phyloP scores from a whole-genome alignment of 2,888 invertebrate species.

The Pheosia gnoma region DNA sequence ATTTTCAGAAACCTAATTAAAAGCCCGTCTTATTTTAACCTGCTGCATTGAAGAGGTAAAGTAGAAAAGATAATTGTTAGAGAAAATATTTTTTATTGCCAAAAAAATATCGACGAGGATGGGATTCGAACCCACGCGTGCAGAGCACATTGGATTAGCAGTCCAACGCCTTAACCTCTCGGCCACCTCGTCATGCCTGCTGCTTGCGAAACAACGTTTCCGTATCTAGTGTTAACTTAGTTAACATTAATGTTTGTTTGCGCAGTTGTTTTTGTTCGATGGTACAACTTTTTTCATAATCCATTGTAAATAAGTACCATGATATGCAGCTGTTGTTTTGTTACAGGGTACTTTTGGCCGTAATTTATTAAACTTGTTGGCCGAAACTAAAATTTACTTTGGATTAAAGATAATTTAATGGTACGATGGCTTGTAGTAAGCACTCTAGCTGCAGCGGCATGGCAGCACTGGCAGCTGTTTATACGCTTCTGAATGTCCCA shows the following conservation, averaged over 20 bases:
- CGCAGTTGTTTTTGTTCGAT: constrained; percentile 23
- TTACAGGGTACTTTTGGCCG: constrained; percentile 20
- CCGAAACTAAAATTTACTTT: constrained; percentile 29
- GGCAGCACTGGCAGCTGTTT: no score
- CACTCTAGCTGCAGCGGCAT: no score
- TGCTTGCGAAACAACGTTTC: constrained; percentile 8
- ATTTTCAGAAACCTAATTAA: constrained; percentile 35
- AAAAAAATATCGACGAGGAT: constrained; percentile 85
- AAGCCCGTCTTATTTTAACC: constrained; percentile 10
- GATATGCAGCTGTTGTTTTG: constrained; percentile 42
- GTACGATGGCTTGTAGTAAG: background rate
- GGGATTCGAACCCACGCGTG: constrained; percentile 92
- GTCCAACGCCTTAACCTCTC: constrained; percentile 86
- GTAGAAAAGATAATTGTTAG: constrained; percentile 2
- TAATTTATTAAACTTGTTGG: constrained; percentile 44
- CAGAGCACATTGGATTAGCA: constrained; percentile 93
- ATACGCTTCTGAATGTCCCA: no score
- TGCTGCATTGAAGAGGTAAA: constrained; percentile 10
- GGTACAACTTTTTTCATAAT: constrained; percentile 37
- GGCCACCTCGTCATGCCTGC: constrained; percentile 75
- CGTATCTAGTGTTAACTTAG: constrained; percentile 11
- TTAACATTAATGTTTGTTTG: constrained; percentile 19
- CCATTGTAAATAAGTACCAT: constrained; percentile 39
- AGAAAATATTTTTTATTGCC: background rate
- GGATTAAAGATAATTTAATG: constrained; percentile 25